These are phyloP conservation scores for Euthynnus affinis DNA, from an alignment of 2,797 vertebrate species.

Conservation along the genomic window DNA sequence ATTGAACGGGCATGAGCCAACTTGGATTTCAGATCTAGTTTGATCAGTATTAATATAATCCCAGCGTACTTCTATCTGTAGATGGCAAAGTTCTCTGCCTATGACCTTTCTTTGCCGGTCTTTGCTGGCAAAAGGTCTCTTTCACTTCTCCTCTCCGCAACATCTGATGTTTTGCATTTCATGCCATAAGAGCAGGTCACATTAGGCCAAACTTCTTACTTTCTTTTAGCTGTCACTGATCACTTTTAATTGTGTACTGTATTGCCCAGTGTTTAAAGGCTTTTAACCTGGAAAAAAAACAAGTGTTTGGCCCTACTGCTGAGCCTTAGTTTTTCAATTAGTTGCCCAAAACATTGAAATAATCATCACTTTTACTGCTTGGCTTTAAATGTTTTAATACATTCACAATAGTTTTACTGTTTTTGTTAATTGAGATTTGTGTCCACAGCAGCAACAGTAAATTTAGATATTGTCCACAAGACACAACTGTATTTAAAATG, in stretches of 20 bases:
- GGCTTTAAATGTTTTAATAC: too few relatives aligned
- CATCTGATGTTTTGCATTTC: slow-evolving; percentile 47
- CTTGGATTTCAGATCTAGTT: neutral
- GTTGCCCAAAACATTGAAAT: too few relatives aligned
- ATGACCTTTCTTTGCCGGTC: slow-evolving; percentile 5
- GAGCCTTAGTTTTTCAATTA: too few relatives aligned
- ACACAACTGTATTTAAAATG: neutral
- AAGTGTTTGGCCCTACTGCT: too few relatives aligned
- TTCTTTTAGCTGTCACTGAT: slow-evolving; percentile 10
- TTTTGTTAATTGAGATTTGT: neutral
- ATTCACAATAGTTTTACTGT: neutral
- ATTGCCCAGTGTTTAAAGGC: neutral
- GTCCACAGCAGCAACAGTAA: neutral
- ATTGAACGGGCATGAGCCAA: neutral
- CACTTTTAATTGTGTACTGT: slow-evolving; percentile 4
- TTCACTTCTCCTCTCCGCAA: slow-evolving; percentile 45
- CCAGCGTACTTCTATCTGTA: neutral
- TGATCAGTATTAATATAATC: neutral
- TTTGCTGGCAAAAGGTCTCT: slow-evolving; percentile 20
- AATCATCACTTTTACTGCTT: neutral
- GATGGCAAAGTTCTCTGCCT: neutral
- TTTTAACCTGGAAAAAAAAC: too few relatives aligned
- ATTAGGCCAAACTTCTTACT: neutral
- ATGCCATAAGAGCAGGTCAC: neutral
- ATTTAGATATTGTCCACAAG: neutral